Evolutionary conservation across 2,113 vertebrate species (phyloP).

Genomic region (Notarius quadriscutis): DNA sequence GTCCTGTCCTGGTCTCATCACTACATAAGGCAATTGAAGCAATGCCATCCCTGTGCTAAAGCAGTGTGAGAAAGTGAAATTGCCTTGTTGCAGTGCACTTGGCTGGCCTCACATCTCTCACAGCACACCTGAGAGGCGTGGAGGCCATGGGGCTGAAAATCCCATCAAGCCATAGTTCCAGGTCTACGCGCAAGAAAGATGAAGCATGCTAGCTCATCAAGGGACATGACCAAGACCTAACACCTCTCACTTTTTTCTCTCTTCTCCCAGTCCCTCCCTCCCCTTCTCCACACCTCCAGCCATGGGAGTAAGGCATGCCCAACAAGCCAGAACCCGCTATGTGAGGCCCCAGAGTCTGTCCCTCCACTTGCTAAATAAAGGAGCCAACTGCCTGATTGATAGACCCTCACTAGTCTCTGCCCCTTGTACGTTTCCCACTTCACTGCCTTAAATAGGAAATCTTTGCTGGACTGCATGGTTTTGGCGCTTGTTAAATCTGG

Average conservation of each 20-base stretch:
- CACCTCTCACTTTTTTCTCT: conserved; percentile 57
- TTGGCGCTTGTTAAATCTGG: conserved; percentile 74
- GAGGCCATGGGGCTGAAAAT: conserved; percentile 75
- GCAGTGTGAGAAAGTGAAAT: conserved; percentile 23
- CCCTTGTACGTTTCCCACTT: conserved; percentile 70
- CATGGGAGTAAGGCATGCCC: conserved; percentile 64
- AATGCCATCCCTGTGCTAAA: not conserved
- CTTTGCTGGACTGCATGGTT: conserved; percentile 67
- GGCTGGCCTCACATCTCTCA: conserved; percentile 33
- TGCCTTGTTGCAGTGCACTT: conserved; percentile 29
- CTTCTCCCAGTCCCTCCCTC: conserved; percentile 45
- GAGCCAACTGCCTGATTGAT: conserved; percentile 79
- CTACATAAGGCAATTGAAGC: conserved; percentile 30
- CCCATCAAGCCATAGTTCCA: conserved; percentile 77
- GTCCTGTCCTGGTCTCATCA: conserved; percentile 4
- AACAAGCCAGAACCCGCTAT: conserved; percentile 74
- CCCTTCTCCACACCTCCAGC: conserved; percentile 42
- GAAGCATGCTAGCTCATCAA: conserved; percentile 69
- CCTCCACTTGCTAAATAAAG: conserved; percentile 79
- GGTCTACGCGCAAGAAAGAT: conserved; percentile 75
- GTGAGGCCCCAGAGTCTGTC: conserved; percentile 69
- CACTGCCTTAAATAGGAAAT: conserved; percentile 71
- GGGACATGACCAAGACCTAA: conserved; percentile 69
- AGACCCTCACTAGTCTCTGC: conserved; percentile 72
- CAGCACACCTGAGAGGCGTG: conserved; percentile 55